Evolutionary conservation across 2,797 vertebrate genomes (phyloP), one percentile per base, ranked within the genome.

Genomic region (Pangasius mekongensis): DNA sequence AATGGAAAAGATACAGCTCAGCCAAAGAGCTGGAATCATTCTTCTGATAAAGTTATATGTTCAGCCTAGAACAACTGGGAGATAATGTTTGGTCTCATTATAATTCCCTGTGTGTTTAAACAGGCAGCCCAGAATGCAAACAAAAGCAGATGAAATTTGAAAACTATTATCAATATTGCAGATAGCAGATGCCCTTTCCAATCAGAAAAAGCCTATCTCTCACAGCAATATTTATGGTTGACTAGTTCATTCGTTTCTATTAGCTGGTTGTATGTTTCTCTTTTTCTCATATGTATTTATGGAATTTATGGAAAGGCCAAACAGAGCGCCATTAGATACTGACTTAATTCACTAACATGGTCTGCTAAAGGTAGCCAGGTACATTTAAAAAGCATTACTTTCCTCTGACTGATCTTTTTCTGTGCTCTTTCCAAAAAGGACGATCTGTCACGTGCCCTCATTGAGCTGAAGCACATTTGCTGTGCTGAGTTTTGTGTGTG

Each of bases 61-160:
- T 99, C 97, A 98, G 98, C 97, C 97, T 97, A 96, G 97, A 98
- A 98, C 97, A 98, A 98, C 97, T 97, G 95, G 94, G 96, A 99
- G 98, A 99, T 99, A 99, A 98, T 99, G 98, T 98, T 95, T 98
- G 96, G 97, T 97, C 97, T 99, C 98, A 98, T 99, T 99, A 98
- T 98, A 98, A 99, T 99, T 98, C 98, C 96, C 97, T 95, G 97
- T 98, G 97, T 99, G 98, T 99, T 99, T 98, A 98, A 99, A 99
- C 98, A 99, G 98, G 97, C 97, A 96, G 98, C 97, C 96, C 97
- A 97, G 97, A 99, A 98, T 96, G 98, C 98, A 99, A 99, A 99
- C 98, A 99, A 99, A 99, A 99, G 98, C 98, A 99, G 98, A 98
- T 98, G 98, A 99, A 99, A 99, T 99, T 98, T 98, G 98, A 99